A percentile compares a stretch with the other conserved stretches of the same genome.
Conservation (phyloP, 2,888 invertebrate genomes). For the Hesperia comma region DNA sequence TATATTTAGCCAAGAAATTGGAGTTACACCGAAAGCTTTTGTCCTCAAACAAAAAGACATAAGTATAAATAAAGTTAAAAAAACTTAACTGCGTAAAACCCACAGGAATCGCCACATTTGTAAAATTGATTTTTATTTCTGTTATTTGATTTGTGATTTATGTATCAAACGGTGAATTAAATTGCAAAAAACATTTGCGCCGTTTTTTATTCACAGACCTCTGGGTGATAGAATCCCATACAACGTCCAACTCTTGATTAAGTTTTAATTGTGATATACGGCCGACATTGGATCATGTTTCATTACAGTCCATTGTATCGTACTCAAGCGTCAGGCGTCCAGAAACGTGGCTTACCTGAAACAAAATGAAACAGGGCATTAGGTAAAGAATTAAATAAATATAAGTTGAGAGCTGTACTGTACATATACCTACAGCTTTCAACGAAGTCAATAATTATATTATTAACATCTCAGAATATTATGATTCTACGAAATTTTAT, state of each 20-base stretch:
- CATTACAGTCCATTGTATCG: background rate
- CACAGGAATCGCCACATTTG: background rate
- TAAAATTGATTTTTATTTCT: background rate
- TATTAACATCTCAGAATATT: too few relatives aligned
- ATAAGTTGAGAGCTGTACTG: too few relatives aligned
- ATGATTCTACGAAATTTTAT: too few relatives aligned
- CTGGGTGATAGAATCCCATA: background rate
- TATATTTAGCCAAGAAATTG: too few relatives aligned
- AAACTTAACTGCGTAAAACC: too few relatives aligned
- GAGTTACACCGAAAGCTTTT: too few relatives aligned
- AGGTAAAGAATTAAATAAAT: background rate
- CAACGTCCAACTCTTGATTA: conserved; percentile 16
- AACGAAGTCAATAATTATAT: too few relatives aligned
- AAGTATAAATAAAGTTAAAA: too few relatives aligned
- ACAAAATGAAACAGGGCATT: background rate
- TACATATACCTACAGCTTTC: too few relatives aligned
- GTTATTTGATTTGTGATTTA: background rate
- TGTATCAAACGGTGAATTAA: background rate
- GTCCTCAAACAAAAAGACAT: too few relatives aligned
- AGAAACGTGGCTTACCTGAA: background rate
- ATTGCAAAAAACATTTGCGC: conserved; percentile 1
- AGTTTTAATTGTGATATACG: conserved; percentile 24
- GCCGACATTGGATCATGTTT: background rate
- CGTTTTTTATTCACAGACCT: conserved; percentile 7
- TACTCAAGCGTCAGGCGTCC: background rate